Evolutionary conservation across 2,888 invertebrate genomes (phyloP).

Genomic region (Ellobium chinense): DNA sequence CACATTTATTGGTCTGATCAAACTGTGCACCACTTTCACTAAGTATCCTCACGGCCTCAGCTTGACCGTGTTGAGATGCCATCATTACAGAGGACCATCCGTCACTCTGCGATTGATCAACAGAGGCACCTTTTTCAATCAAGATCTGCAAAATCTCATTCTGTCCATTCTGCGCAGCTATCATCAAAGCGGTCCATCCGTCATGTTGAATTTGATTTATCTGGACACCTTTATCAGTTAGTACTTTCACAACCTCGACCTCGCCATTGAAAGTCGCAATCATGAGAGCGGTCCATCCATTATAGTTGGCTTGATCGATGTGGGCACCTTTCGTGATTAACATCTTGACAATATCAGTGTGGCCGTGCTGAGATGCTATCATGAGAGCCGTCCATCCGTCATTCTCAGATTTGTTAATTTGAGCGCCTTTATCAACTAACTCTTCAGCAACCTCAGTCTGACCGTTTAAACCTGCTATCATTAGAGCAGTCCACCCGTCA

Average conservation of each 20-base stretch:
- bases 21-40: background rate
- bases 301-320: background rate
- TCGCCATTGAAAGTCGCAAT: background rate
- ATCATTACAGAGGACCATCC: background rate
- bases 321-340: background rate
- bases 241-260: background rate
- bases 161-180: background rate
- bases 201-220: background rate
- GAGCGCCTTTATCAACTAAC: background rate
- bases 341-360: background rate
- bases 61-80: background rate
- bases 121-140: background rate
- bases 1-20: background rate
- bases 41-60: background rate
- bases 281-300: background rate
- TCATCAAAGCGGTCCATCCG: background rate
- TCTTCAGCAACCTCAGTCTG: background rate
- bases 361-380: background rate
- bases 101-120: background rate
- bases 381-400: background rate
- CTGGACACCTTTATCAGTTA: background rate
- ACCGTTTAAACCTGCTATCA: background rate
- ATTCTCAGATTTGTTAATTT: background rate
- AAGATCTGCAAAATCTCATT: background rate
- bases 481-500: background rate